These are phyloP conservation scores for Geotrypetes seraphini DNA, from an alignment of 2,797 vertebrate genomes.

Conservation along the genomic window DNA sequence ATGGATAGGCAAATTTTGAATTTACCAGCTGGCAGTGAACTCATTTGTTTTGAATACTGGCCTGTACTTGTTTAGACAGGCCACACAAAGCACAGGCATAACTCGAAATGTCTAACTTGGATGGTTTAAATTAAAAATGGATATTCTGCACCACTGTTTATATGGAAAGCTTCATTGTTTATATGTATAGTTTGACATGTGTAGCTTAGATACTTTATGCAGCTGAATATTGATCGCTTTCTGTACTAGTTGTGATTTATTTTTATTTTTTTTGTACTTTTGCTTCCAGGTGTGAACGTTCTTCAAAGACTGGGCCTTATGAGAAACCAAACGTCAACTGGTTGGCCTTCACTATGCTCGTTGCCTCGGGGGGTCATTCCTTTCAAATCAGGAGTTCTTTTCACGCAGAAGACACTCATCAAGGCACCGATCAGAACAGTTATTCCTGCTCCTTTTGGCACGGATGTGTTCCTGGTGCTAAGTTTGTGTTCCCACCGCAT, in stretches of 20 bases:
- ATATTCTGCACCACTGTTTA: neutral
- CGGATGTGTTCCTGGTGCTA: conserved; percentile 74
- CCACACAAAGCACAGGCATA: too few relatives aligned
- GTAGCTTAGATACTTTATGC: neutral
- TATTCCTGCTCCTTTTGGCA: conserved; percentile 58
- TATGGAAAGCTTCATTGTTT: neutral
- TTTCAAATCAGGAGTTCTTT: conserved; percentile 84
- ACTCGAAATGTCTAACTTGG: too few relatives aligned
- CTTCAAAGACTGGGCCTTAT: conserved; percentile 82
- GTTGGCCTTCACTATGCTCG: conserved; percentile 41
- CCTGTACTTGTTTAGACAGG: too few relatives aligned
- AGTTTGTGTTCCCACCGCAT: conserved; percentile 86
- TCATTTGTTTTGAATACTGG: too few relatives aligned
- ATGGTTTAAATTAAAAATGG: too few relatives aligned
- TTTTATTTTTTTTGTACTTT: neutral
- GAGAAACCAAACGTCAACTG: conserved; percentile 59
- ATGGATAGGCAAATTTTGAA: too few relatives aligned
- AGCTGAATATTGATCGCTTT: neutral
- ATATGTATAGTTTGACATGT: neutral
- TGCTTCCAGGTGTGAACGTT: conserved; percentile 82
- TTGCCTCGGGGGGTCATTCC: conserved; percentile 76
- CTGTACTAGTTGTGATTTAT: fast-evolving
- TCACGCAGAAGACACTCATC: conserved; percentile 73
- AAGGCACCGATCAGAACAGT: conserved; percentile 64
- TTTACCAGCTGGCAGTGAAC: too few relatives aligned